These are phyloP conservation scores for Ptychadena robeensis DNA, from an alignment of 2,797 vertebrate species.

Conservation along the genomic window DNA sequence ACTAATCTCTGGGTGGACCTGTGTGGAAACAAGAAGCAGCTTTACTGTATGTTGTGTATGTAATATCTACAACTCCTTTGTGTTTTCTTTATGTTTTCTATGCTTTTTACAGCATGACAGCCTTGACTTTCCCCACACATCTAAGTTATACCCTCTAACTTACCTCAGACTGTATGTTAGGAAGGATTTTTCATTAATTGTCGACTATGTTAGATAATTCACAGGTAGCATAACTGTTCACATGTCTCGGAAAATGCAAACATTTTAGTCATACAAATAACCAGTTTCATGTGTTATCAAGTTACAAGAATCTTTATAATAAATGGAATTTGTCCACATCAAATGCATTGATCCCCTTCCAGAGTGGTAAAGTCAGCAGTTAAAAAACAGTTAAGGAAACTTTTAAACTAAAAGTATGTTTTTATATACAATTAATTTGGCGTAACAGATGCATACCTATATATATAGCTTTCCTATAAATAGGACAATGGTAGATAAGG, in stretches of 20 bases:
- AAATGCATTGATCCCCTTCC: not conserved
- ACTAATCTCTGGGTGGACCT: conserved; percentile 47
- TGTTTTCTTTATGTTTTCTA: conserved; percentile 37
- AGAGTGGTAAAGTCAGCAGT: not conserved
- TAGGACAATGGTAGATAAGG: no score
- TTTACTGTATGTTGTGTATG: conserved; percentile 46
- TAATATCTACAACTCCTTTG: conserved; percentile 24
- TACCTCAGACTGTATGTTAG: not conserved
- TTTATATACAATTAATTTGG: no score
- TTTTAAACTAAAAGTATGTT: not conserved
- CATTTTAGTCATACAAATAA: no score
- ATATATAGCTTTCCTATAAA: no score
- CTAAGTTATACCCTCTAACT: not conserved
- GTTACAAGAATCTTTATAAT: not conserved
- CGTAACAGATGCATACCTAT: no score
- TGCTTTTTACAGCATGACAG: conserved; percentile 15
- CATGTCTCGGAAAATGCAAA: not conserved
- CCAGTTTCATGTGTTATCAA: no score
- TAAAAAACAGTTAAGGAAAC: no score
- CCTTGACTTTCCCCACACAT: not conserved
- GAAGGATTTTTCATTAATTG: not conserved
- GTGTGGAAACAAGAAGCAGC: conserved; percentile 6
- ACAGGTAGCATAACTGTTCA: not conserved
- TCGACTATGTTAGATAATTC: not conserved
- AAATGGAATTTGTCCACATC: not conserved